Percentiles rank a stretch among this genome's conserved stretches.
These are phyloP conservation scores for Tortricodes alternella DNA, from an alignment of 2,888 invertebrate genomes.

Conservation along the genomic window DNA sequence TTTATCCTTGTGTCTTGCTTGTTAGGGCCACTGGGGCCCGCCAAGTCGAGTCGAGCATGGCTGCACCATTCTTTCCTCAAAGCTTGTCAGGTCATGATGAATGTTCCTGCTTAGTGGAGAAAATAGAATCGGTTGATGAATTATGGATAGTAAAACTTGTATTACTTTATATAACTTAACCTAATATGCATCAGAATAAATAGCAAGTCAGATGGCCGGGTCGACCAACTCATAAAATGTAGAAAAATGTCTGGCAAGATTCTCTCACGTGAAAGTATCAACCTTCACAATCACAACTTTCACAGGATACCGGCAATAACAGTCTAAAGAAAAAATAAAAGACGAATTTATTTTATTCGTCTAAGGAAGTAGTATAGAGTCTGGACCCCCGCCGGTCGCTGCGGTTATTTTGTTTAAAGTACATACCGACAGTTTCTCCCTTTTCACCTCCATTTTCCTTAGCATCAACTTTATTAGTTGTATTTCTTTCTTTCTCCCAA, in stretches of 20 bases:
- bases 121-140: no score
- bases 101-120: no score
- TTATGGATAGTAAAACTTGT: no score
- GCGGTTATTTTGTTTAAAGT: constrained; percentile 7
- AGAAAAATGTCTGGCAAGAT: background rate
- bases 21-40: no score
- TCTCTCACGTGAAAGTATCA: background rate
- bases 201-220: background rate
- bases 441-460: background rate
- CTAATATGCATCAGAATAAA: no score
- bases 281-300: constrained; percentile 2
- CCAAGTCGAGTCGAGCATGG: no score
- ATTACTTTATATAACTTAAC: no score
- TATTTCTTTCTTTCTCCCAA: constrained; percentile 1
- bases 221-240: background rate
- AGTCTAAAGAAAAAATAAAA: background rate
- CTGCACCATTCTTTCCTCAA: no score
- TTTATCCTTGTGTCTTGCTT: no score
- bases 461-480: constrained; percentile 1
- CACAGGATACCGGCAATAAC: background rate
- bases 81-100: no score
- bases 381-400: background rate
- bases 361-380: constrained; percentile 1
- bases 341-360: constrained; percentile 3
- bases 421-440: constrained; percentile 9